Evolutionary conservation across 2,888 invertebrate species (phyloP).

Genomic region (Dicranocentrus wangi): DNA sequence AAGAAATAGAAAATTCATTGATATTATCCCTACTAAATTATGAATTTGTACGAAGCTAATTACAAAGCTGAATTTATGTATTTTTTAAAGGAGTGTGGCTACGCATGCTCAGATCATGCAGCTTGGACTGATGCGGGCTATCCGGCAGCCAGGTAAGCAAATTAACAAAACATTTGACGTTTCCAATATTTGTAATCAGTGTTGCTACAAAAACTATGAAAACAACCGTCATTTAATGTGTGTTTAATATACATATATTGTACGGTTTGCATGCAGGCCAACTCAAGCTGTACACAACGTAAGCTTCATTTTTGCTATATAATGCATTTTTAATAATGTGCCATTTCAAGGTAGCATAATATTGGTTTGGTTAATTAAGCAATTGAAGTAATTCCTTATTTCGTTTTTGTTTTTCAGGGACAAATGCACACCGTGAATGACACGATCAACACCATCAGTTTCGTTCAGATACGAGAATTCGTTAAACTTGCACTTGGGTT

Average conservation of each 20-base stretch:
- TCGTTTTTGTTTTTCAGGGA: constrained; percentile 1
- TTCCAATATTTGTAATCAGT: constrained; percentile 4
- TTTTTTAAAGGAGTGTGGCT: constrained; percentile 20
- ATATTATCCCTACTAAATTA: not conserved
- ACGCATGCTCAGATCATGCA: constrained; percentile 60
- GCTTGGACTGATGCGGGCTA: constrained; percentile 40
- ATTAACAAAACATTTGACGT: too few relatives aligned
- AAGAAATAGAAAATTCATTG: not conserved
- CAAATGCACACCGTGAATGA: constrained; percentile 51
- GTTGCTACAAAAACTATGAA: too few relatives aligned
- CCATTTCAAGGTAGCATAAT: too few relatives aligned
- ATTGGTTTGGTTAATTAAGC: too few relatives aligned
- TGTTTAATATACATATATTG: too few relatives aligned
- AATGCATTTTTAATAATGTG: not conserved
- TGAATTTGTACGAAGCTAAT: too few relatives aligned
- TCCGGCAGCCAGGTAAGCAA: too few relatives aligned
- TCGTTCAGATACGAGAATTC: constrained; percentile 49
- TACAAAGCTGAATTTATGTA: too few relatives aligned
- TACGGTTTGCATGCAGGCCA: too few relatives aligned
- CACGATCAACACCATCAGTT: constrained; percentile 41
- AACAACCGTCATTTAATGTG: too few relatives aligned
- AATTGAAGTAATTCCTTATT: too few relatives aligned
- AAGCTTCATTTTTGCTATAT: not conserved
- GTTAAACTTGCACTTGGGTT: constrained; percentile 44
- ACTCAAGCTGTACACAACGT: constrained; percentile 34